Percentiles rank a stretch among this genome's conserved stretches.
Evolutionary conservation across 2,797 vertebrate species (phyloP).

Genomic region (Leuciscus waleckii): DNA sequence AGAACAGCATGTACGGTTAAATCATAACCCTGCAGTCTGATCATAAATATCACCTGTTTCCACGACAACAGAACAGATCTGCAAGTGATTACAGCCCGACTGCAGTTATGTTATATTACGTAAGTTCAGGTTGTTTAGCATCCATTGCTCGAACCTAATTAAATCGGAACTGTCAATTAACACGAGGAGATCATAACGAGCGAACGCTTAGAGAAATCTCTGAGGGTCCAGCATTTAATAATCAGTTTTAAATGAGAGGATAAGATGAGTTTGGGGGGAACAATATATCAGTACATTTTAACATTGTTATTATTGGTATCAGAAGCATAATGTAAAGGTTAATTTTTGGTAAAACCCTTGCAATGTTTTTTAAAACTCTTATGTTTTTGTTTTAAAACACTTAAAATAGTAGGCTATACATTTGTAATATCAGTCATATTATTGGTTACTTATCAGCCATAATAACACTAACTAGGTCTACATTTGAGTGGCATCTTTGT

Average conservation of each 20-base stretch:
- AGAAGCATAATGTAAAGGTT: neutral
- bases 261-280: neutral
- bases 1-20: slow-evolving; percentile 34
- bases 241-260: neutral
- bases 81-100: slow-evolving; percentile 2
- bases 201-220: neutral
- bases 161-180: slow-evolving; percentile 1
- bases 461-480: neutral
- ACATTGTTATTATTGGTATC: neutral
- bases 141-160: neutral
- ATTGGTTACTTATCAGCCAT: neutral
- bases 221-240: neutral
- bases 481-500: neutral
- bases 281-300: neutral
- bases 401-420: neutral
- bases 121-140: slow-evolving; percentile 17
- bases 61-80: slow-evolving; percentile 49
- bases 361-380: neutral
- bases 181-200: slow-evolving; percentile 1
- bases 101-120: slow-evolving; percentile 31
- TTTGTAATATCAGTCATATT: neutral
- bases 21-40: slow-evolving; percentile 37
- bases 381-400: neutral
- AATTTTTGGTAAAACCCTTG: neutral
- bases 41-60: slow-evolving; percentile 48